Evolutionary conservation across 2,113 vertebrate genomes (phyloP), one percentile per base, ranked within the genome.

Genomic region (Trogon melanurus): DNA sequence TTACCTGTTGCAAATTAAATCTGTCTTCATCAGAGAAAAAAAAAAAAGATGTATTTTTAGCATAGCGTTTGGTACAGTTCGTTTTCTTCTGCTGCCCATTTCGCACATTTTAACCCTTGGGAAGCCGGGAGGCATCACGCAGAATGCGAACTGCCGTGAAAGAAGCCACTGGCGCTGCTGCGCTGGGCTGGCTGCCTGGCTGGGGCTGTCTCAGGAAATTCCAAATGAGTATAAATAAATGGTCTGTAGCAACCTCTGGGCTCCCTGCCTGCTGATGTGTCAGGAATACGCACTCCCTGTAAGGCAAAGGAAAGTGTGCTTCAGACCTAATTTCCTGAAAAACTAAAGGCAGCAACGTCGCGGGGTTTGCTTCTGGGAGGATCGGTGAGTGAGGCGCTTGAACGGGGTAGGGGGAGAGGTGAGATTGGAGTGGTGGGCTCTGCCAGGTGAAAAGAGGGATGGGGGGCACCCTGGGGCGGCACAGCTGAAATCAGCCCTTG

Each of bases 161-260:
- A 91, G 97, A 94, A 93, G 94, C 91, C 50, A 79, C 89, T 95
- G 93, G 96, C 73, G 96, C 98, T 96, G 45, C 45, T 41, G 97
- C 82, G 86, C 61, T 85, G 89, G 74, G 15, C 66, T 90, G 93
- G 94, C 97, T 96, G 97, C 89, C 7, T 61, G 89, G 75, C 96
- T 96, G 91, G 83, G 94, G 85, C 98, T 94, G 96, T 96, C 97
- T 98, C 99, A 99, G 99, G 99, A 99, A 99, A 99, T 99, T 98
- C 99, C 99, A 98, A 97, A 95, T 96, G 97, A 96, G 96, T 98
- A 98, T 98, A 98, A 98, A 98, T 98, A 98, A 98, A 97, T 97
- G 86, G 92, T 96, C 95, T 73, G 85, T 95, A 97, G 91, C 96
- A 94, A 94, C 94, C 95, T 94, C 95, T 88, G 97, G 97, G 98